These are phyloP conservation scores for Panulirus ornatus DNA, from an alignment of 1,140 invertebrate genomes.

Conservation along the genomic window DNA sequence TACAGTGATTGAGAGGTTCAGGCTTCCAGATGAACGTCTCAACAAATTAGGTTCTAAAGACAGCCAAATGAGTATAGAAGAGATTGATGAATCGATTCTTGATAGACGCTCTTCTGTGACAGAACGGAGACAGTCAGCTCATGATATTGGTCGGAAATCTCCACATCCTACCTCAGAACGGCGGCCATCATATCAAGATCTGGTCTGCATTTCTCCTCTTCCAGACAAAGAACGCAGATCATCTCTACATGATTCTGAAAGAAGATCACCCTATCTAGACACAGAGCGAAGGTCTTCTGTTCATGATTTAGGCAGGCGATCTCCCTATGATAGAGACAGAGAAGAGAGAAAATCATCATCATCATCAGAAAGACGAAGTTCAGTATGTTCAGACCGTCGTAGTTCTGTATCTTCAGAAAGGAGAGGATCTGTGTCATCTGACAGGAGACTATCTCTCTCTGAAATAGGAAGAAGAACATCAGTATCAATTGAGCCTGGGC, in stretches of 20 bases:
- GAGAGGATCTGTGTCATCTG: constrained; percentile 70
- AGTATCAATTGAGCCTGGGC: constrained; percentile 70
- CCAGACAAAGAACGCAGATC: constrained; percentile 62
- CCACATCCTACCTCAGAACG: constrained; percentile 59
- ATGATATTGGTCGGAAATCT: constrained; percentile 69
- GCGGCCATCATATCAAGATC: constrained; percentile 38
- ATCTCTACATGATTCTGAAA: constrained; percentile 70
- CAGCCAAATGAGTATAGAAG: constrained; percentile 75
- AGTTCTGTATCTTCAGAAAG: constrained; percentile 73
- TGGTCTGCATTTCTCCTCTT: constrained; percentile 41
- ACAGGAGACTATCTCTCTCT: constrained; percentile 71
- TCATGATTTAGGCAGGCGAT: constrained; percentile 69
- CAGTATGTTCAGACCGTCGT: constrained; percentile 69
- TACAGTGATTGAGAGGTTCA: constrained; percentile 72
- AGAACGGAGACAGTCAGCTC: constrained; percentile 64
- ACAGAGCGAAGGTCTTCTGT: constrained; percentile 66
- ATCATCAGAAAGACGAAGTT: constrained; percentile 66
- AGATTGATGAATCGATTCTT: constrained; percentile 72
- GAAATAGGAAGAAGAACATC: constrained; percentile 73
- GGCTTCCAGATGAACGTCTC: constrained; percentile 71
- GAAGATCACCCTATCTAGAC: constrained; percentile 66
- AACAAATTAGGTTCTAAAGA: constrained; percentile 73
- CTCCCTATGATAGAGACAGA: constrained; percentile 69
- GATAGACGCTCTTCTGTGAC: constrained; percentile 65
- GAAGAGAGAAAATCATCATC: constrained; percentile 69